A percentile compares a stretch with the other conserved stretches of the same genome.
Conservation (phyloP, 2,888 invertebrate genomes). For the Cosmorhoe ocellata region DNA sequence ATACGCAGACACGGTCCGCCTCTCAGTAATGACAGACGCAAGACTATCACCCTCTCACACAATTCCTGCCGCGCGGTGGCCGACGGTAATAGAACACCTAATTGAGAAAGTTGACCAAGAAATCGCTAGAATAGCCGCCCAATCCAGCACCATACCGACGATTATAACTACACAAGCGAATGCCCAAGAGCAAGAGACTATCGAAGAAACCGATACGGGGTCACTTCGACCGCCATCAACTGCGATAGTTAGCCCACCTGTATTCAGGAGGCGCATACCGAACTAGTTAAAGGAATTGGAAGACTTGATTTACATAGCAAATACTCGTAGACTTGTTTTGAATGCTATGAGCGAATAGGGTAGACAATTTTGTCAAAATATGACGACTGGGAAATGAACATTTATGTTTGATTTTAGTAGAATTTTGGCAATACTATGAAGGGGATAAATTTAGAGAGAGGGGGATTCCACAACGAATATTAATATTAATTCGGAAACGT, state of each 20-base stretch:
- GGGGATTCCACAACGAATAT: no score
- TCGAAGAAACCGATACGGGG: constrained; percentile 32
- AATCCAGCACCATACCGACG: constrained; percentile 44
- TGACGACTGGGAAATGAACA: no score
- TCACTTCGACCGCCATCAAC: constrained; percentile 54
- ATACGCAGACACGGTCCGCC: constrained; percentile 84
- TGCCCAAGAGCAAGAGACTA: constrained; percentile 20
- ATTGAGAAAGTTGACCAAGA: constrained; percentile 66
- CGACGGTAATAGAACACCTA: constrained; percentile 63
- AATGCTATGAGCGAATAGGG: neutral
- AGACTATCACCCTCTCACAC: constrained; percentile 85
- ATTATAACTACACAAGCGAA: constrained; percentile 45
- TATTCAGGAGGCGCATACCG: constrained; percentile 13
- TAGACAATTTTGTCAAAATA: no score
- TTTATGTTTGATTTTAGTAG: no score
- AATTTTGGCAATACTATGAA: no score
- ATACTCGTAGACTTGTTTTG: neutral
- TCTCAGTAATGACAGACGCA: constrained; percentile 88
- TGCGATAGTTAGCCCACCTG: constrained; percentile 56
- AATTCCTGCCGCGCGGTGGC: constrained; percentile 75
- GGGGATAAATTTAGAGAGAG: no score
- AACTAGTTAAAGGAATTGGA: constrained; percentile 6
- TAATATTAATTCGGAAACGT: no score
- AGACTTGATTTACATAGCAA: neutral
- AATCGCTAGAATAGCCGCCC: constrained; percentile 64